A percentile compares a stretch with the other conserved stretches of the same genome.
Conservation (phyloP, 2,888 invertebrate genomes). For the Eupeodes latifasciatus region DNA sequence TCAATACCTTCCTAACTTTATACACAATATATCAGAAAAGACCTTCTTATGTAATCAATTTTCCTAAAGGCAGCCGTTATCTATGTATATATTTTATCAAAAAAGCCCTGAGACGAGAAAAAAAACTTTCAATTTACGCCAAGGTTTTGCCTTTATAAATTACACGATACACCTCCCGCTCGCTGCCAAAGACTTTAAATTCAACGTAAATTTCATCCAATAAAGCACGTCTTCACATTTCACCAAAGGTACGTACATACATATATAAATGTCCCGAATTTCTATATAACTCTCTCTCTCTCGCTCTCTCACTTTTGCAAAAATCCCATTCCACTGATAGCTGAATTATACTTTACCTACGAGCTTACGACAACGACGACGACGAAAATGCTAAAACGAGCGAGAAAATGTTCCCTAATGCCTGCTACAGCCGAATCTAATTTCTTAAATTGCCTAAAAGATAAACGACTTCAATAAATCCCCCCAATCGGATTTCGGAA, state of each 20-base stretch:
- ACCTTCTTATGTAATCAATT: conserved; percentile 14
- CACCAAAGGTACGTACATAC: neutral
- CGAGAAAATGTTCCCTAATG: conserved; percentile 60
- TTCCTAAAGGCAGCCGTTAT: neutral
- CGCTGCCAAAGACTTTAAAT: conserved; percentile 14
- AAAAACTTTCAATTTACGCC: conserved; percentile 33
- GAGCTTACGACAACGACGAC: conserved; percentile 13
- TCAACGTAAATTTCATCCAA: conserved; percentile 21
- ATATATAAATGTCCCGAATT: conserved; percentile 25
- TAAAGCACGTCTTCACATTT: conserved; percentile 49
- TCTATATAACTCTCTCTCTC: neutral
- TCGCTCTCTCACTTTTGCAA: neutral
- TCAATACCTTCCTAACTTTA: neutral
- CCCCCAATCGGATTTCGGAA: conserved; percentile 71
- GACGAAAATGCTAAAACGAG: conserved; percentile 27
- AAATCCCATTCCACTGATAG: neutral
- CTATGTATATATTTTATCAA: conserved; percentile 15
- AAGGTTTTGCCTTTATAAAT: conserved; percentile 19
- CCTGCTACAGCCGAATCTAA: conserved; percentile 67
- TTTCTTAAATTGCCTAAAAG: conserved; percentile 75
- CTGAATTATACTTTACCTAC: neutral
- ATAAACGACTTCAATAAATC: conserved; percentile 74
- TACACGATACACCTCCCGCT: conserved; percentile 10
- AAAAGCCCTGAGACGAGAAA: neutral
- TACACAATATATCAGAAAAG: too few relatives aligned